Percentiles rank a stretch among this genome's conserved stretches.
Conservation (phyloP, 2,888 invertebrate genomes). For the Cephus nigrinus region DNA sequence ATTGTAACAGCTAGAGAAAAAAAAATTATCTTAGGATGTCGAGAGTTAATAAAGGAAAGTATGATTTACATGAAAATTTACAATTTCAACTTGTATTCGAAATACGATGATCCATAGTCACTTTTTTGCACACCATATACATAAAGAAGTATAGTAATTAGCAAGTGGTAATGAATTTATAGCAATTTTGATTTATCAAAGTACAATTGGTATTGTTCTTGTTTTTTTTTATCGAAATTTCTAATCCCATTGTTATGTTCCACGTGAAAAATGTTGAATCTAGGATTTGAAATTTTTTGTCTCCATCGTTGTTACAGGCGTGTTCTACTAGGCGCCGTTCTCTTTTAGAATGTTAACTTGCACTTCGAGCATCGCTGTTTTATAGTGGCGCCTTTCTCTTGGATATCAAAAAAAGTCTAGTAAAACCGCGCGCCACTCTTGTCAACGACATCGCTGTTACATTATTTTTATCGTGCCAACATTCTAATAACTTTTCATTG, state of each 20-base stretch:
- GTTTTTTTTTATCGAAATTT: background rate
- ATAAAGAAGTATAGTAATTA: no score
- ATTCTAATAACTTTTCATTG: background rate
- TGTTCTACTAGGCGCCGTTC: background rate
- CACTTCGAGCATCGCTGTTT: constrained; percentile 10
- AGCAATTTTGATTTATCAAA: background rate
- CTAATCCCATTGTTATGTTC: background rate
- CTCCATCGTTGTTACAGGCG: background rate
- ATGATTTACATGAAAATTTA: no score
- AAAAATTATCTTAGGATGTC: no score
- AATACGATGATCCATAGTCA: no score
- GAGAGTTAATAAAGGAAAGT: no score
- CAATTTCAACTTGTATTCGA: no score
- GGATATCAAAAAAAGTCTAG: background rate
- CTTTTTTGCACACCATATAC: no score
- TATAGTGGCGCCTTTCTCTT: constrained; percentile 11
- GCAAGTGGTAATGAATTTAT: background rate
- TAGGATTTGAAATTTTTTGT: background rate
- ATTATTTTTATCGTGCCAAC: background rate
- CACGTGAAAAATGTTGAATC: background rate
- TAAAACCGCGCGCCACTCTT: background rate
- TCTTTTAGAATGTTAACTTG: constrained; percentile 6
- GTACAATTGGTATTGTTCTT: background rate
- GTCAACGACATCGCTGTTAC: background rate
- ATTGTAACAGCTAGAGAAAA: no score